A percentile compares a stretch with the other conserved stretches of the same genome.
These are phyloP conservation scores for human DNA, from an alignment of 2,113 vertebrate species.

Conservation along the genomic window DNA sequence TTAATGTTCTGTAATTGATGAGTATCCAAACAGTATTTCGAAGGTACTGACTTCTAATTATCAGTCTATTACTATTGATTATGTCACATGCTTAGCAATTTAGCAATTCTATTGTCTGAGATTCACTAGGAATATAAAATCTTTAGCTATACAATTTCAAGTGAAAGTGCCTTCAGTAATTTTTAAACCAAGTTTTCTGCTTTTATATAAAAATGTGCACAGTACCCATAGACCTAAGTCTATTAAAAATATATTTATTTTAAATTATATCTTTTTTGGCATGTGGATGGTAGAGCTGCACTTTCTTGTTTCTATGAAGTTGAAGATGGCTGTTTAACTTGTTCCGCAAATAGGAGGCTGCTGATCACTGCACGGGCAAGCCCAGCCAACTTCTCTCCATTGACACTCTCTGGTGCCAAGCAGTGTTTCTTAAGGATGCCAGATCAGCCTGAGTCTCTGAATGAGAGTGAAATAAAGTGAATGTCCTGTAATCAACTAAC, in stretches of 20 bases:
- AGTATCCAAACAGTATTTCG: not conserved
- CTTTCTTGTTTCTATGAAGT: not conserved
- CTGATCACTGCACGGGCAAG: not conserved
- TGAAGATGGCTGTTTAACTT: not conserved
- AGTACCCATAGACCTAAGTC: not conserved
- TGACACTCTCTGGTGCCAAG: not conserved
- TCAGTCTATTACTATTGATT: not conserved
- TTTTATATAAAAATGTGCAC: not conserved
- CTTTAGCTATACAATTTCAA: not conserved
- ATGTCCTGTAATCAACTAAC: rapidly evolving
- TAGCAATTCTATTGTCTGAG: not conserved
- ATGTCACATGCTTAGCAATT: not conserved
- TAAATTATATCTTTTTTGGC: not conserved
- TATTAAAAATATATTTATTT: not conserved
- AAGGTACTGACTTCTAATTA: not conserved
- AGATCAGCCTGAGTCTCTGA: not conserved
- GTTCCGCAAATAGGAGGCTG: not conserved
- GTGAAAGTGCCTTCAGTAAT: not conserved
- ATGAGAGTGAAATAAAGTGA: not conserved
- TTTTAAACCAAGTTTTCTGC: not conserved
- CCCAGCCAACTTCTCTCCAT: not conserved
- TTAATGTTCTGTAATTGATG: not conserved
- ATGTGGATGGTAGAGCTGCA: not conserved
- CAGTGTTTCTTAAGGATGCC: not conserved
- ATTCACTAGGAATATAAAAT: not conserved